phyloP scores from a whole-genome alignment of 2,113 vertebrate species.

The Colinus virginianus region DNA sequence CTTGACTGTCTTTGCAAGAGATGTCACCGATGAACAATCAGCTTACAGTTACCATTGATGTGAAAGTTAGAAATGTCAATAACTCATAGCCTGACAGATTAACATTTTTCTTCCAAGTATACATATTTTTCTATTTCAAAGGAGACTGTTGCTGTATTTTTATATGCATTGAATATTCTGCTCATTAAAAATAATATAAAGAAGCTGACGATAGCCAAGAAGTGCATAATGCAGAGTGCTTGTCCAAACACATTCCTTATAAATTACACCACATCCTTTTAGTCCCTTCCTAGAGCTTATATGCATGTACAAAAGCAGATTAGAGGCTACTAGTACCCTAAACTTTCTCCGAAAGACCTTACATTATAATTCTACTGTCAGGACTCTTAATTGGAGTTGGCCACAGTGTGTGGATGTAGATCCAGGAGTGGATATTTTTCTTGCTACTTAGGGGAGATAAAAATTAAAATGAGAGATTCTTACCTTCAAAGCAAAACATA shows the following conservation, averaged over 20 bases:
- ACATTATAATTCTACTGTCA: neutral
- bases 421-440: neutral
- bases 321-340: neutral
- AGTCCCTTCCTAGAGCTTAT: neutral
- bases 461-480: neutral
- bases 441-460: neutral
- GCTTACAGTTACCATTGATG: neutral
- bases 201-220: neutral
- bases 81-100: neutral
- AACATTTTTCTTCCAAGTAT: neutral
- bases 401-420: neutral
- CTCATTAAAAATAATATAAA: neutral
- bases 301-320: neutral
- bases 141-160: neutral
- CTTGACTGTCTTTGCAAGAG: neutral
- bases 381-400: neutral
- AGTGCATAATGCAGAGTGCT: neutral
- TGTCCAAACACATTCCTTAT: slow-evolving; percentile 12
- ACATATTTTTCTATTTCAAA: neutral
- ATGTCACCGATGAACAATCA: neutral
- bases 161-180: neutral
- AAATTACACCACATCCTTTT: neutral
- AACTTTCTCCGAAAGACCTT: neutral
- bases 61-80: neutral
- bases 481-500: neutral